Evolutionary conservation across 2,888 invertebrate genomes (phyloP), one percentile per base, ranked within the genome.

Genomic region (Ditula angustiorana): DNA sequence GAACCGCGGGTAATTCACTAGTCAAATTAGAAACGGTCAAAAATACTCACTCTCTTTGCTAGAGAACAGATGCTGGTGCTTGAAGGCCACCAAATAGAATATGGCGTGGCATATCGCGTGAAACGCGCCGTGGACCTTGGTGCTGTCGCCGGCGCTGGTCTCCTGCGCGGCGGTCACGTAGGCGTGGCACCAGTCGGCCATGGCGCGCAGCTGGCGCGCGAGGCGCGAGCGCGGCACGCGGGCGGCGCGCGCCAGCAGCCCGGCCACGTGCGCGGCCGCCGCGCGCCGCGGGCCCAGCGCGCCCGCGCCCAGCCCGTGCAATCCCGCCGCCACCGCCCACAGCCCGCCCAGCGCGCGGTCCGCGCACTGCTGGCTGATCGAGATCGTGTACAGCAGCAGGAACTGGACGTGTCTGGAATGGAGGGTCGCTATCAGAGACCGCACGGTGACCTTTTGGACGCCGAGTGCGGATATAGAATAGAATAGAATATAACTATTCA

Each of bases 41-140:
- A 8, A 23, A 57, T 68, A 93, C 94, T 94, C 85, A 97, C 98
- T 96, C 91, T 96, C 96, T 81, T 95, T 95, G 74, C 93, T 95
- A 62, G 93, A 94, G 46, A 97, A 95, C 73, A 99, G 93, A 79
- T 98, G 96, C 74, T 95, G 96, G 82, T 98, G 96, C 67, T 98
- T 95, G 83, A 98, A 99, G 0, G 97, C 96, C 67, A 99, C 95
- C 13, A 98, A 93, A 86, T 99, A 98, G 90, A 99, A 99, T 47
- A 99, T 92, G 0, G 97, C 96, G 85, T 99, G 99, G 74, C 98
- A 98, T 2, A 98, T 95, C 0, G 97, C 95, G 82, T 98, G 98
- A 88, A 99, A 99, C 0, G 98, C 96, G 2, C 95, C 94, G 81
- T 99, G 98, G 0, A 96, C 94, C 74, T 95, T 94, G 2, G 83